These are phyloP conservation scores for Pteronotus mesoamericanus DNA, from an alignment of 2,797 vertebrate genomes.

Conservation along the genomic window DNA sequence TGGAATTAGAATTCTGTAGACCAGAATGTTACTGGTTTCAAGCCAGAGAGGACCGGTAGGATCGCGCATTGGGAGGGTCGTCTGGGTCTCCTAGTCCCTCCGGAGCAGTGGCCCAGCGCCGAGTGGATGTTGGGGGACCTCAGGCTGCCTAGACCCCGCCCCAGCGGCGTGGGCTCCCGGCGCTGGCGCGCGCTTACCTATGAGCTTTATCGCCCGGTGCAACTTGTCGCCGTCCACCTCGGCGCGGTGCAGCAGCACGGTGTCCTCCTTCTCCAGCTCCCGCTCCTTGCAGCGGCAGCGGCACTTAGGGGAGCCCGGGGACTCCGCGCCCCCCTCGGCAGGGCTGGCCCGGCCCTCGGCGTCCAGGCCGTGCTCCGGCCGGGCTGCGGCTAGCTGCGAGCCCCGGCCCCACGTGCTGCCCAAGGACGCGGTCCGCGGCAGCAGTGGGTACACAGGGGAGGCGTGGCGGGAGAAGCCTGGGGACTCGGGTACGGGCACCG, in stretches of 20 bases:
- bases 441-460: background rate
- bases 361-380: background rate
- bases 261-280: background rate
- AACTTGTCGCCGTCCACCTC: background rate
- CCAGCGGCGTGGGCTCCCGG: background rate
- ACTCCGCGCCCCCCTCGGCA: background rate
- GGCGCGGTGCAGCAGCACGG: background rate
- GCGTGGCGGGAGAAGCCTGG: constrained; percentile 48
- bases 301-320: background rate
- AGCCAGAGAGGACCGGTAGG: background rate
- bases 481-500: constrained; percentile 58
- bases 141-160: rapidly evolving
- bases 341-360: background rate
- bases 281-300: constrained; percentile 46
- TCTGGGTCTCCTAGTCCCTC: background rate
- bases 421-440: background rate
- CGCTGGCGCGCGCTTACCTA: constrained; percentile 37
- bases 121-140: background rate
- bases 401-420: constrained; percentile 15
- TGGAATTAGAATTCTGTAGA: background rate
- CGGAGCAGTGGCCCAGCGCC: background rate
- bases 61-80: background rate
- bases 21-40: background rate
- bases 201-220: background rate
- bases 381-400: background rate